Percentiles rank a stretch among this genome's conserved stretches.
These are phyloP conservation scores for Hydropsyche tenuis DNA, from an alignment of 1,140 invertebrate genomes.

Conservation along the genomic window DNA sequence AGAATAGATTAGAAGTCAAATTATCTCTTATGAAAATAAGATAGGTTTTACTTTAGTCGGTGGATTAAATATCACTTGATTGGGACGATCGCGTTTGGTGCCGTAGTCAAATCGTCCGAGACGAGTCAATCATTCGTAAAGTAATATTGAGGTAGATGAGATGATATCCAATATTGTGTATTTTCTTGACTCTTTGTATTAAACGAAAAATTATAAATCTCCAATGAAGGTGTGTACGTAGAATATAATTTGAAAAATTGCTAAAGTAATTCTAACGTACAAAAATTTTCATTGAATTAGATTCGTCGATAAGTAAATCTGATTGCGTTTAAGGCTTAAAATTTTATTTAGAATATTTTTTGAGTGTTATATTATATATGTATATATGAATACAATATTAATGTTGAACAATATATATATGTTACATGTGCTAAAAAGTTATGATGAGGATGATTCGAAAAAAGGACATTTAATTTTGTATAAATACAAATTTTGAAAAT, in stretches of 20 bases:
- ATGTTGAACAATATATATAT: background rate
- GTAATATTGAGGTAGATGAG: slow-evolving; percentile 15
- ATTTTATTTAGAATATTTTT: slow-evolving; percentile 29
- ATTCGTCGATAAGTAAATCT: slow-evolving; percentile 15
- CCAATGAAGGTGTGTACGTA: background rate
- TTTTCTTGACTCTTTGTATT: background rate
- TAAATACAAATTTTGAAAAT: too few relatives aligned
- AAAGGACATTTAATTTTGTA: background rate
- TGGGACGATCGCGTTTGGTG: background rate
- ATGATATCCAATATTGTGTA: slow-evolving; percentile 9
- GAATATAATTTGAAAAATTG: background rate
- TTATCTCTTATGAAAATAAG: slow-evolving; percentile 3
- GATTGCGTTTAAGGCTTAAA: slow-evolving; percentile 22
- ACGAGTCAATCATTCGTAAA: background rate
- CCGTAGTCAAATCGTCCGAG: background rate
- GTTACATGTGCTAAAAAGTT: background rate
- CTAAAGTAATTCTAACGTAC: background rate
- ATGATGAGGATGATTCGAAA: background rate
- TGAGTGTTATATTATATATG: slow-evolving; percentile 17
- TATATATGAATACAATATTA: background rate
- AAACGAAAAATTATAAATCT: background rate
- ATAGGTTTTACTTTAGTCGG: slow-evolving; percentile 12
- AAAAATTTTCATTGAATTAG: slow-evolving; percentile 2
- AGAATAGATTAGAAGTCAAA: slow-evolving; percentile 29
- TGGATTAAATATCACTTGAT: slow-evolving; percentile 8